Evolutionary conservation across 2,888 invertebrate species (phyloP).

Genomic region (Coremacera marginata): DNA sequence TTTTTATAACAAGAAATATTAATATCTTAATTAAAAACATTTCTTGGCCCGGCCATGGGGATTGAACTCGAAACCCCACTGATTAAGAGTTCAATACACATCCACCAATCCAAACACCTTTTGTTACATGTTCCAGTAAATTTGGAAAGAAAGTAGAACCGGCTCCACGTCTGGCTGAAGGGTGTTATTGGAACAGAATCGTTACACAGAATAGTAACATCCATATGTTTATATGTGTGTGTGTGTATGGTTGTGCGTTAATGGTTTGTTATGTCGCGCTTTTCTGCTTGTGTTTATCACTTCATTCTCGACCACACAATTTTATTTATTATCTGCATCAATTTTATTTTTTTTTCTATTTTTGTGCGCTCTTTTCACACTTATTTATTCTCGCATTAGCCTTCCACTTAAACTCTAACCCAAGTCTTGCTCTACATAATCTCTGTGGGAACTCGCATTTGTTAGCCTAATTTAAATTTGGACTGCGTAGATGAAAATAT

Average conservation of each 20-base stretch:
- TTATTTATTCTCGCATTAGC: background rate
- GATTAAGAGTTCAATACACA: no score
- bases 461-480: slow-evolving; percentile 15
- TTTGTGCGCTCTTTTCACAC: background rate
- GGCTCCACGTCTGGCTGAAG: no score
- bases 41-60: no score
- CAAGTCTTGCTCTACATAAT: background rate
- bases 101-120: no score
- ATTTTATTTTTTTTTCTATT: background rate
- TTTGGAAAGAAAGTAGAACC: no score
- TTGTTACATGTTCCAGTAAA: no score
- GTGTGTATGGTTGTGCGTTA: no score
- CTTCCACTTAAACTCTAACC: background rate
- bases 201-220: background rate
- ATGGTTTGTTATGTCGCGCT: background rate
- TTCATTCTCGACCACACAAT: background rate
- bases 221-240: background rate
- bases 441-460: background rate
- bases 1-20: no score
- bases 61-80: no score
- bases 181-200: no score
- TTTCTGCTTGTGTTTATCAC: background rate
- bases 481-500: slow-evolving; percentile 4
- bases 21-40: no score
- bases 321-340: background rate